Evolutionary conservation across 2,113 vertebrate species (phyloP), one percentile per base, ranked within the genome.

Genomic region (Rhipidura dahli): DNA sequence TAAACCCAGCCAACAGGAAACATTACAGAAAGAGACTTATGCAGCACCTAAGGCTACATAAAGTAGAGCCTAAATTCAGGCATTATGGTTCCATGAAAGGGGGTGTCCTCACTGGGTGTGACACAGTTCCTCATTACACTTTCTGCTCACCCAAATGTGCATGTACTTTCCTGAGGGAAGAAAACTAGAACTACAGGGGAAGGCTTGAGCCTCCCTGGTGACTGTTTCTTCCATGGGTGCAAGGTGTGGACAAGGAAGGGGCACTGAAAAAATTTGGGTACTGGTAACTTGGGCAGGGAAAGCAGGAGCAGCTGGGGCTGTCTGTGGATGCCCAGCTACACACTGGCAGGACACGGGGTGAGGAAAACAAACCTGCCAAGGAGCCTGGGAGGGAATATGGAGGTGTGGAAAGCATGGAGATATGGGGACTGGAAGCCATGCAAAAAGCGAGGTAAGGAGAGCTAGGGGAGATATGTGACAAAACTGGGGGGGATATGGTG

Each of bases 191-290:
- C 26, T 42, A 33, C 13, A 53, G 11, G 20, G 27, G 33, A 86
- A 37, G 6, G 31, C 15, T 4, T 35, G 10, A 68, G 7, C n/a
- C 16, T 72, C 22, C 26, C 8, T 3, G 0, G 7, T 33, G 45
- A 50, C 23, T 33, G 1, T 50, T 87, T 66, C 49, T 77, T 80
- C 37, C 27, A 45, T 19, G 8, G 10, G 15, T 70, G 45, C 15
- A 70, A 77, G 42, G 33, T 24, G 9, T 39, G 54, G 44, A 76
- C 16, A 42, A 1, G 21, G 53, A 56, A 75, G 26, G 14, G n/a
- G 20, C n/a, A 33, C 15, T 28, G 27, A 37, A 61, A 87, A 82
- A 75, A 44, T 6, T 11, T 42, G 3, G 18, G 11, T 22, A 14
- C 17, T 71, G 47, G 7, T 71, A 75, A 35, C 21, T 53, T 53